phyloP scores from a whole-genome alignment of 1,140 invertebrate genomes.

The Drosophila bocki region DNA sequence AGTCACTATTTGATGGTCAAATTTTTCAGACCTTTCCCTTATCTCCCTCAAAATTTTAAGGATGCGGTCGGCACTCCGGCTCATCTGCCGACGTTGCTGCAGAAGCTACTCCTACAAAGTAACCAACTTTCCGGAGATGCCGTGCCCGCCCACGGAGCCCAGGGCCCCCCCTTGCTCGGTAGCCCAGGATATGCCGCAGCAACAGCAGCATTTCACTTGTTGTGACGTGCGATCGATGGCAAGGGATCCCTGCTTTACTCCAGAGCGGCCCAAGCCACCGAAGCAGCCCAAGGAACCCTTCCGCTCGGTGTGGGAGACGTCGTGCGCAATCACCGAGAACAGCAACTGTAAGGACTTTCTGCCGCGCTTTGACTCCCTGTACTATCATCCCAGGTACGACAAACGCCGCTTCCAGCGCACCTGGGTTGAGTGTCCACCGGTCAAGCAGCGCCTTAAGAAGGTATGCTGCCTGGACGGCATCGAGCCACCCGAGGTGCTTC shows the following conservation, averaged over 20 bases:
- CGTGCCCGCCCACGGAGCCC: not conserved
- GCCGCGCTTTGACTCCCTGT: slow-evolving; percentile 59
- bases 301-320: slow-evolving; percentile 58
- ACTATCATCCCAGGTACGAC: slow-evolving; percentile 49
- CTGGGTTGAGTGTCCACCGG: slow-evolving; percentile 55
- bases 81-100: not conserved
- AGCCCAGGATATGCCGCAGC: not conserved
- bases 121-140: slow-evolving; percentile 12
- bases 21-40: not conserved
- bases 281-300: slow-evolving; percentile 7
- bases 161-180: not conserved
- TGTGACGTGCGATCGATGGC: slow-evolving; percentile 17
- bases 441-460: slow-evolving; percentile 28
- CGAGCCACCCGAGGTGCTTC: slow-evolving; percentile 40
- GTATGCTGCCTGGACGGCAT: slow-evolving; percentile 59
- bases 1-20: not conserved
- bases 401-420: slow-evolving; percentile 44
- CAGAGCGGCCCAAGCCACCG: not conserved
- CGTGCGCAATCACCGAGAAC: slow-evolving; percentile 1
- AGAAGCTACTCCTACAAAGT: slow-evolving; percentile 2
- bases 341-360: slow-evolving; percentile 26
- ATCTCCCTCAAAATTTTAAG: not conserved
- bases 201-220: not conserved
- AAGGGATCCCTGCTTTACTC: slow-evolving; percentile 14
- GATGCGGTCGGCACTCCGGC: not conserved